A percentile compares a stretch with the other conserved stretches of the same genome.
Evolutionary conservation across 1,140 invertebrate species (phyloP).

Genomic region (Drosophila sproati): DNA sequence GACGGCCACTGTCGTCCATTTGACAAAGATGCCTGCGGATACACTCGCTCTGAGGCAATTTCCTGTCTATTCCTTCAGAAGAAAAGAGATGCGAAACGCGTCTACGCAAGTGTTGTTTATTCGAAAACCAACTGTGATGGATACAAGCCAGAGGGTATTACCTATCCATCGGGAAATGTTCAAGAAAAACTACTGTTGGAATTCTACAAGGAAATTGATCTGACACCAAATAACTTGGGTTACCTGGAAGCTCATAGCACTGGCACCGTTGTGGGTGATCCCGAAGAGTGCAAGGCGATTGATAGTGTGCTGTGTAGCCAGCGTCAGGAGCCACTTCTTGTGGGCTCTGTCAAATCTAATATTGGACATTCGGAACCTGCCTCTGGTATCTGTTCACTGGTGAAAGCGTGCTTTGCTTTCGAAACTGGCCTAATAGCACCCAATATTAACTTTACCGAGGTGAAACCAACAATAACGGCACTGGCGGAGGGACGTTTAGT

Average conservation of each 20-base stretch:
- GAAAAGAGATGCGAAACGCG: slow-evolving; percentile 90
- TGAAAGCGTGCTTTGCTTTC: slow-evolving; percentile 92
- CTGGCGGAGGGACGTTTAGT: slow-evolving; percentile 89
- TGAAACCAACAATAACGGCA: slow-evolving; percentile 90
- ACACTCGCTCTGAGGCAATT: slow-evolving; percentile 91
- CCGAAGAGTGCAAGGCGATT: slow-evolving; percentile 95
- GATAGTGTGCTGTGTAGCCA: slow-evolving; percentile 91
- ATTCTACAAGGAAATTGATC: slow-evolving; percentile 93
- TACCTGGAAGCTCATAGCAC: slow-evolving; percentile 98
- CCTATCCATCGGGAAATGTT: slow-evolving; percentile 93
- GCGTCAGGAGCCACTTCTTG: slow-evolving; percentile 88
- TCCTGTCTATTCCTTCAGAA: slow-evolving; percentile 93
- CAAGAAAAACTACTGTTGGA: slow-evolving; percentile 92
- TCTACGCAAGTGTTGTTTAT: slow-evolving; percentile 88
- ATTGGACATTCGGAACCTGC: slow-evolving; percentile 96
- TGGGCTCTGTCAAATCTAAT: slow-evolving; percentile 97
- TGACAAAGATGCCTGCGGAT: slow-evolving; percentile 92
- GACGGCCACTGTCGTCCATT: slow-evolving; percentile 96
- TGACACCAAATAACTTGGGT: slow-evolving; percentile 89
- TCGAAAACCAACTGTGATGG: slow-evolving; percentile 93
- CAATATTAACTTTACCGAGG: slow-evolving; percentile 91
- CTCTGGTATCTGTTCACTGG: slow-evolving; percentile 93
- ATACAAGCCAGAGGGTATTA: slow-evolving; percentile 95
- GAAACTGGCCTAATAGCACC: slow-evolving; percentile 90
- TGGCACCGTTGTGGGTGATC: slow-evolving; percentile 91